Base-by-base conservation (phyloP, 2,113 vertebrate genomes). In the Puma concolor region DNA sequence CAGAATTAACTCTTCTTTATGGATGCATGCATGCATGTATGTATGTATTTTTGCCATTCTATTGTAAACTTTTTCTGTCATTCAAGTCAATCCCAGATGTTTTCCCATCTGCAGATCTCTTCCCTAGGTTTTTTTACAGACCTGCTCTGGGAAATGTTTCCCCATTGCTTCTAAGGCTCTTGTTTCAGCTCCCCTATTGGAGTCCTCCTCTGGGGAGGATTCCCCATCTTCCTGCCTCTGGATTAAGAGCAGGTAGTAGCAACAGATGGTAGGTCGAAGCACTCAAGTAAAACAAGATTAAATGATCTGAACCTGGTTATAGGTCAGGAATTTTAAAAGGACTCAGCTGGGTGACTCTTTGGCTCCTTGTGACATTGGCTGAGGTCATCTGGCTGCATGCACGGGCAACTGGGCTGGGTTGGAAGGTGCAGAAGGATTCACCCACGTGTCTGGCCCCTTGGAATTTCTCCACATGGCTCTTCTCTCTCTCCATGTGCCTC, bases 41-140 rank as follows among this genome's bases (percentile, higher is more conserved):
- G 8, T 60, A 60, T 60, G 57, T 23, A 57, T 23, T 60, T 60
- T 60, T 60, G 21, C 57, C 38, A 66, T 57, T 66, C 23, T 72
- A 4, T 60, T 67, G 80, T 69, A 63, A n/a, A 67, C 44, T 48
- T 89, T 79, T 64, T 86, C 29, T 80, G 82, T 48, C 16, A 63
- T 74, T 82, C 33, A 66, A 27, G 50, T 69, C 33, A 91, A 31
- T 84, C 88, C n/a, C 15, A 88, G 76, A 79, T 83, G 36, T 89
- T 69, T 92, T 88, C 17, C 2, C 74, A 52, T 71, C n/a, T 71
- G 38, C 72, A 63, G 48, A 31, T n/a, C 52, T 94, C n/a, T 92
- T 81, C 13, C 15, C 0, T 80, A 16, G 10, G 3, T 76, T 44
- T 2, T 94, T 84, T 80, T 77, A 36, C 69, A 66, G 86, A 81